Evolutionary conservation across 2,113 vertebrate species (phyloP).

Genomic region (Okapia johnstoni): DNA sequence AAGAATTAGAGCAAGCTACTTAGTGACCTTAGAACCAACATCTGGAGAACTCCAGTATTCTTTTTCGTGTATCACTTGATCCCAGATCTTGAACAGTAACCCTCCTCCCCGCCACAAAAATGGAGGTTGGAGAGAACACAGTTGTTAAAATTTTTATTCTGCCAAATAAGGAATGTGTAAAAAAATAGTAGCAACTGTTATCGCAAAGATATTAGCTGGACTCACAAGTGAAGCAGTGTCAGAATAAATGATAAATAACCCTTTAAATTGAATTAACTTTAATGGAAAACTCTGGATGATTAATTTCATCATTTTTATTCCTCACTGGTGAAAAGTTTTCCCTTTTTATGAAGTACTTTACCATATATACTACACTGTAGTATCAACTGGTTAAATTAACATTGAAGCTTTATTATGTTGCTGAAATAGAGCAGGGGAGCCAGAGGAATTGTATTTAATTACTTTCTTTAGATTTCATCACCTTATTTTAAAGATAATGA

Average conservation of each 20-base stretch:
- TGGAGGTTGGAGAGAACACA: not conserved
- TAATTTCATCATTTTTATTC: not conserved
- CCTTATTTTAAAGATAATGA: constrained; percentile 21
- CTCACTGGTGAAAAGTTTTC: not conserved
- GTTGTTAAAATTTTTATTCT: not conserved
- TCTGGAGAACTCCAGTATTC: not conserved
- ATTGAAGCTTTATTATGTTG: not conserved
- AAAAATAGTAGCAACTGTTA: not conserved
- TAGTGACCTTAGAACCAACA: not conserved
- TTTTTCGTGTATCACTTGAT: not conserved
- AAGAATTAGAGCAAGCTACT: not conserved
- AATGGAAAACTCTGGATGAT: not conserved
- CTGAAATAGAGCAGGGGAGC: not conserved
- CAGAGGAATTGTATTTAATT: not conserved
- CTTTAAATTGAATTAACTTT: not conserved
- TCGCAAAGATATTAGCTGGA: not conserved
- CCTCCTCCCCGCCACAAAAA: not conserved
- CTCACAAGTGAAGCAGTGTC: not conserved
- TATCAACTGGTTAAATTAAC: not conserved
- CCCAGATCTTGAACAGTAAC: not conserved
- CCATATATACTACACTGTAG: not conserved
- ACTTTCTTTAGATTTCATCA: not conserved
- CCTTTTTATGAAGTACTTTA: not conserved
- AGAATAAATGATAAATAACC: not conserved
- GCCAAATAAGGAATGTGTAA: not conserved